Base-by-base conservation (phyloP, 2,888 invertebrate species). In the Ceramica pisi region DNA sequence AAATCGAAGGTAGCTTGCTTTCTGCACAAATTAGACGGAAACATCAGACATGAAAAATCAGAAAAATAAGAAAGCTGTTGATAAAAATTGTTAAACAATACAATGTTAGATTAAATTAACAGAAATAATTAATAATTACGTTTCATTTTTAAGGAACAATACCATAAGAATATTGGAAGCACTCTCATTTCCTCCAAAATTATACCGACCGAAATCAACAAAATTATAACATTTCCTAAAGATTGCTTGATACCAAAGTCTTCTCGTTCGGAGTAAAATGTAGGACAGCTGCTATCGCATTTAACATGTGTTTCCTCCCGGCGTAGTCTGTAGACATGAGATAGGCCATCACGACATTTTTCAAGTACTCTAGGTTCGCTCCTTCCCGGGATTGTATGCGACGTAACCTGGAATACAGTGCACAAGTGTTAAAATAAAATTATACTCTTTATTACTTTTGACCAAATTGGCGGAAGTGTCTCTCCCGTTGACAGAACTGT, bases 311-410 rank as follows among this genome's bases (percentile, higher is more conserved):
- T 46, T 96, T 96, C 72, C 97, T 97, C 1, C 97, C 97, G 3
- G 96, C 97, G 46, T 96, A 92, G 90, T 98, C 98, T 0, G 96
- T 96, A 2, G 97, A 97, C 71, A 97, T 96, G 46, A 99, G 95
- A 90, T 97, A 99, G 77, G 98, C 98, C 66, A 98, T 97, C 65
- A 98, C 97, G 7, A 99, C 98, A 93, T 99, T 99, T 92, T 99
- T 98, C 70, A 99, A 92, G 90, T 99, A 99, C 91, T 99, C 99
- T 51, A 99, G 93, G 92, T 98, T 99, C 0, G 98, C 98, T 10
- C 98, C 98, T 92, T 98, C 98, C 0, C 98, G 96, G 2, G 98
- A 97, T 86, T 98, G 98, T 83, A 96, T 97, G n/a, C 97, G 96
- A 86, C 97, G 96, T 72, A 97, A 92, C 86, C 98, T 97, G 91